phyloP scores from a whole-genome alignment of 2,113 vertebrate species.

The Speoplatyrhinus poulsoni region DNA sequence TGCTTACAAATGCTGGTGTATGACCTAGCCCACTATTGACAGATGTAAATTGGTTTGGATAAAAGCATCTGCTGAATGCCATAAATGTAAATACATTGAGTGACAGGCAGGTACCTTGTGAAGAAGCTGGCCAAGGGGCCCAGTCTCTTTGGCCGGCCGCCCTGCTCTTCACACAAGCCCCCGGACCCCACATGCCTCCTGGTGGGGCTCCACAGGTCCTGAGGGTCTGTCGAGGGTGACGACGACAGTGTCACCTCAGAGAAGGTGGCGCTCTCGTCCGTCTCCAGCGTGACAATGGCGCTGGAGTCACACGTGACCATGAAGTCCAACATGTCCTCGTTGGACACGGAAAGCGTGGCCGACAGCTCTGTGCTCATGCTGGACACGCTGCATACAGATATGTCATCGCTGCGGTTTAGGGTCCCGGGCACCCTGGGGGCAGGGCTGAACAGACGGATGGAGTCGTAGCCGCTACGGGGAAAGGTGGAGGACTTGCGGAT shows the following conservation, averaged over 20 bases:
- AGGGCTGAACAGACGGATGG: conserved; percentile 79
- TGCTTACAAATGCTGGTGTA: no score
- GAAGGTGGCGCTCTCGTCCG: conserved; percentile 72
- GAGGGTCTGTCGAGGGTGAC: conserved; percentile 59
- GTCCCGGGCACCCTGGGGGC: conserved; percentile 33
- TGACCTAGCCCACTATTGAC: no score
- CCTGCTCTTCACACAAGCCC: conserved; percentile 55
- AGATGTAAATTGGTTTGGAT: conserved; percentile 6
- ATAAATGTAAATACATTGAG: no score
- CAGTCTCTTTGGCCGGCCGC: conserved; percentile 73
- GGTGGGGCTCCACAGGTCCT: conserved; percentile 47
- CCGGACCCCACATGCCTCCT: conserved; percentile 9
- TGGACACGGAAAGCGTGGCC: conserved; percentile 82
- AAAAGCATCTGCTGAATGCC: conserved; percentile 17
- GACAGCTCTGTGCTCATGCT: conserved; percentile 93
- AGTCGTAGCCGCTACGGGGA: conserved; percentile 82
- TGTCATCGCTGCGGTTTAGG: conserved; percentile 83
- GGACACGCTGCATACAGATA: conserved; percentile 87
- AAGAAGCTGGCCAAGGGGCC: conserved; percentile 85
- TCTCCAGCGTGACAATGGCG: conserved; percentile 89
- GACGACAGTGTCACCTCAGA: conserved; percentile 80
- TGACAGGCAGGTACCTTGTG: conserved; percentile 73
- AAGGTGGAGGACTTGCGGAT: conserved; percentile 86
- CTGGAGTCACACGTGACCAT: conserved; percentile 90
- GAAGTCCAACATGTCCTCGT: conserved; percentile 88